Percentiles rank a stretch among this genome's conserved stretches.
These are phyloP conservation scores for Peromyscus maniculatus DNA, from an alignment of 2,113 vertebrate genomes.

Conservation along the genomic window DNA sequence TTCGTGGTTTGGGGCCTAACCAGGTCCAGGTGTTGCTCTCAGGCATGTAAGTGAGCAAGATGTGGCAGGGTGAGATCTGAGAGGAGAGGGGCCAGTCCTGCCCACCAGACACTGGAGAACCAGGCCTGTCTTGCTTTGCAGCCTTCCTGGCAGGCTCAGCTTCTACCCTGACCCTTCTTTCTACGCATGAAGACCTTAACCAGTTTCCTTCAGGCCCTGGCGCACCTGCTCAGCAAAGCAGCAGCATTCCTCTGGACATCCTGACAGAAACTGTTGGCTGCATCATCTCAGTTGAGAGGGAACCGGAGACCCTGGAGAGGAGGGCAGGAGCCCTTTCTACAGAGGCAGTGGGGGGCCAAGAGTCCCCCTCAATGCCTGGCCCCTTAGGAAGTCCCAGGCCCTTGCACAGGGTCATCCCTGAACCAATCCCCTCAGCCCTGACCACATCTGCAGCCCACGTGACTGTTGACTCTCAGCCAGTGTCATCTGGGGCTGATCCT, in stretches of 20 bases:
- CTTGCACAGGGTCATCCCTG: neutral
- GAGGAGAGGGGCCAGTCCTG: neutral
- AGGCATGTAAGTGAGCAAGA: neutral
- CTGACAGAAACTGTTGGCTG: neutral
- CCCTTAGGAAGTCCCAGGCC: neutral
- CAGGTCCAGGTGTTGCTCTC: neutral
- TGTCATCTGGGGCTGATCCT: neutral
- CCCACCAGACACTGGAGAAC: neutral
- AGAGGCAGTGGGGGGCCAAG: fast-evolving
- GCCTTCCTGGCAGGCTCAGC: neutral
- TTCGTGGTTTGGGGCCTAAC: neutral
- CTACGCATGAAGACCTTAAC: neutral
- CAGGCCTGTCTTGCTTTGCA: neutral
- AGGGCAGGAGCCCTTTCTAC: neutral
- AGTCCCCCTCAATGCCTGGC: neutral
- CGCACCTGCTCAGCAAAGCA: neutral
- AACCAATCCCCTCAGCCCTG: no score
- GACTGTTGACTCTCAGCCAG: neutral
- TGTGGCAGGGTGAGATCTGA: neutral
- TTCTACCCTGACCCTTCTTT: neutral
- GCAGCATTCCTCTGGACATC: neutral
- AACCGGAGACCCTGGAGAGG: neutral
- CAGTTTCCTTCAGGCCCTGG: neutral
- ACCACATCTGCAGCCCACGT: neutral
- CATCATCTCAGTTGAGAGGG: neutral